Conservation (phyloP, 2,888 invertebrate genomes). For the Arge pagana region DNA sequence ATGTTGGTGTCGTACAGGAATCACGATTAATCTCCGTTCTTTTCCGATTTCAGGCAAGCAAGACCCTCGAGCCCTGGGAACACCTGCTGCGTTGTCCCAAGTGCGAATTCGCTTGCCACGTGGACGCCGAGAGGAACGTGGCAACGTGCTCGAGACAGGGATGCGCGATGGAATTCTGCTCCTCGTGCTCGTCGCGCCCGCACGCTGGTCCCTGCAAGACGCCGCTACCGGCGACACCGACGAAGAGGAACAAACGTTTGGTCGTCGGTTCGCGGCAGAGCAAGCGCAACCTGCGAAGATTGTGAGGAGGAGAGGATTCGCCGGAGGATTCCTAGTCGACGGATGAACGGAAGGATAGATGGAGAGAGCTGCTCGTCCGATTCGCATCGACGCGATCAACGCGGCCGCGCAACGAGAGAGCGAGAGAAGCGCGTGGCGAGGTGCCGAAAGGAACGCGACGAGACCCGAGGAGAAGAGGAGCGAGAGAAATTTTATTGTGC, state of each 20-base stretch:
- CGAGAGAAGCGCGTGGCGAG: too few species aligned
- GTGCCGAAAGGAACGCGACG: too few species aligned
- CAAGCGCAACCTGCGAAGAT: conserved; percentile 52
- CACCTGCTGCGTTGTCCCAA: conserved; percentile 51
- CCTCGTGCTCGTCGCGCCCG: conserved; percentile 47
- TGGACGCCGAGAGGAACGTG: conserved; percentile 49
- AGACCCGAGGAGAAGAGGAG: not conserved
- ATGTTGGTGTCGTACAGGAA: too few species aligned
- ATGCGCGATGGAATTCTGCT: conserved; percentile 53
- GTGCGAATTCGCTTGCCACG: conserved; percentile 51
- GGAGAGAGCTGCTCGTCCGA: too few species aligned
- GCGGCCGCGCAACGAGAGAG: too few species aligned
- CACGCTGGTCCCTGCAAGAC: conserved; percentile 52
- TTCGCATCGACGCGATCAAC: too few species aligned
- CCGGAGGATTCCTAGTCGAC: not conserved
- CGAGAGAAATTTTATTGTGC: conserved; percentile 27
- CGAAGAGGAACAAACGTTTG: conserved; percentile 48
- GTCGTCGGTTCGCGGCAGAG: conserved; percentile 52
- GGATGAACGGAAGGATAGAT: too few species aligned
- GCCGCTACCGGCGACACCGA: conserved; percentile 52
- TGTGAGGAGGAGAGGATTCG: conserved; percentile 34
- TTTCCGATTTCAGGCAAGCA: conserved; percentile 48
- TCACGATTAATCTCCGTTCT: too few species aligned
- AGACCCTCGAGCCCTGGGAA: conserved; percentile 49
- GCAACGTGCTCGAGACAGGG: conserved; percentile 53